These are phyloP conservation scores for Rhagologus leucostigma DNA, from an alignment of 2,113 vertebrate species.

Conservation along the genomic window DNA sequence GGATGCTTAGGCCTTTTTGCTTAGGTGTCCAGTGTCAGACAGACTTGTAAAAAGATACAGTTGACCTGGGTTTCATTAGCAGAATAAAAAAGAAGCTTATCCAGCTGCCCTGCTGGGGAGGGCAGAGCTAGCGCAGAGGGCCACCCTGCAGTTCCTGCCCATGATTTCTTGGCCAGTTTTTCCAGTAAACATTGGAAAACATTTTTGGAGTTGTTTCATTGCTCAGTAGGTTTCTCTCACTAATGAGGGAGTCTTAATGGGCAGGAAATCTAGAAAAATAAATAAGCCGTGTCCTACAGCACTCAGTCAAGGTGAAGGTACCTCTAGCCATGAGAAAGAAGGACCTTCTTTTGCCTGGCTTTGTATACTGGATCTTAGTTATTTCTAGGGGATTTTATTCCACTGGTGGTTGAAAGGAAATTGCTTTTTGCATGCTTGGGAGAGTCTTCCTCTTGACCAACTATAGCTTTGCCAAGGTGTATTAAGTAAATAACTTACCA, in stretches of 20 bases:
- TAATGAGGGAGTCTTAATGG: conserved; percentile 32
- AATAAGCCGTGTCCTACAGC: background rate
- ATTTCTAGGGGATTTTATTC: background rate
- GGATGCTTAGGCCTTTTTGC: background rate
- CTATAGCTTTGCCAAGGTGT: background rate
- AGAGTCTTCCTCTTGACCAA: background rate
- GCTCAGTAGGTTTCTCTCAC: conserved; percentile 29
- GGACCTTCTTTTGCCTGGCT: background rate
- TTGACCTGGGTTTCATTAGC: conserved; percentile 13
- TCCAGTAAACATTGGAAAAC: conserved; percentile 9
- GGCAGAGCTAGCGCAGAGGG: background rate
- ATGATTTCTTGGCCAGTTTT: conserved; percentile 20
- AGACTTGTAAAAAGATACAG: background rate
- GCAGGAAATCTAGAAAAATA: conserved; percentile 18
- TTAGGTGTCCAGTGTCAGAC: background rate
- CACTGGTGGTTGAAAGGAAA: background rate
- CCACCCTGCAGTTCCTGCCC: conserved; percentile 3
- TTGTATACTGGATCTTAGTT: background rate
- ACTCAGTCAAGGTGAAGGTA: background rate
- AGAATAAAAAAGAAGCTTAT: background rate
- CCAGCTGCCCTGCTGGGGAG: background rate
- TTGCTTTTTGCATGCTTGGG: background rate
- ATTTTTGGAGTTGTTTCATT: conserved; percentile 37
- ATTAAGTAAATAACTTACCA: background rate
- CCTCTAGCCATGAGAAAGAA: background rate